Percentiles rank a stretch among this genome's conserved stretches.
Evolutionary conservation across 2,797 vertebrate species (phyloP).

Genomic region (Notolepis coatsorum): DNA sequence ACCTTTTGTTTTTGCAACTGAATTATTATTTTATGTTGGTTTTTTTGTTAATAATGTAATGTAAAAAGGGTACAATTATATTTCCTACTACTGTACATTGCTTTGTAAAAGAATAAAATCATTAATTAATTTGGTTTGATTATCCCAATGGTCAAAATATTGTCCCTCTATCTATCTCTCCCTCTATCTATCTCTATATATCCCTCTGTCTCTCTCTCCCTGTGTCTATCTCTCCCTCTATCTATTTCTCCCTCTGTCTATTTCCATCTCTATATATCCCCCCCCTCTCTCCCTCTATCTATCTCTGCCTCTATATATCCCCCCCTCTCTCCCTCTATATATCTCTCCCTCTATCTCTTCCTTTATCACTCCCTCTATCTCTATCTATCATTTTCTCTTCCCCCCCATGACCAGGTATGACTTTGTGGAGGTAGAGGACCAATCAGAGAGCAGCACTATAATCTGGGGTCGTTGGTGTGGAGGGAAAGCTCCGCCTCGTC

Average conservation of each 20-base stretch:
- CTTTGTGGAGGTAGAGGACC: constrained; percentile 95
- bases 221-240: background rate
- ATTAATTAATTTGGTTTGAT: too few species aligned
- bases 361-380: background rate
- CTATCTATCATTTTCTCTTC: background rate
- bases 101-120: too few species aligned
- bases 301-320: background rate
- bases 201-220: too few species aligned
- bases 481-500: constrained; percentile 87
- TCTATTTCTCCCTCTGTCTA: too few species aligned
- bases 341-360: background rate
- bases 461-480: constrained; percentile 97
- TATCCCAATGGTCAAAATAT: background rate
- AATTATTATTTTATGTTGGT: too few species aligned
- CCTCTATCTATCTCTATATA: too few species aligned
- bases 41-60: too few species aligned
- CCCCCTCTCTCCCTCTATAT: background rate
- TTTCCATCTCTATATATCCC: background rate
- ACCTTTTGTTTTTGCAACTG: too few species aligned
- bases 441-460: constrained; percentile 90
- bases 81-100: too few species aligned
- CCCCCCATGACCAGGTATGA: constrained; percentile 91
- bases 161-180: background rate
- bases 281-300: background rate
- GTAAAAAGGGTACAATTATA: too few species aligned